phyloP scores from a whole-genome alignment of 1,140 invertebrate genomes.

The Leguminivora glycinivorella region DNA sequence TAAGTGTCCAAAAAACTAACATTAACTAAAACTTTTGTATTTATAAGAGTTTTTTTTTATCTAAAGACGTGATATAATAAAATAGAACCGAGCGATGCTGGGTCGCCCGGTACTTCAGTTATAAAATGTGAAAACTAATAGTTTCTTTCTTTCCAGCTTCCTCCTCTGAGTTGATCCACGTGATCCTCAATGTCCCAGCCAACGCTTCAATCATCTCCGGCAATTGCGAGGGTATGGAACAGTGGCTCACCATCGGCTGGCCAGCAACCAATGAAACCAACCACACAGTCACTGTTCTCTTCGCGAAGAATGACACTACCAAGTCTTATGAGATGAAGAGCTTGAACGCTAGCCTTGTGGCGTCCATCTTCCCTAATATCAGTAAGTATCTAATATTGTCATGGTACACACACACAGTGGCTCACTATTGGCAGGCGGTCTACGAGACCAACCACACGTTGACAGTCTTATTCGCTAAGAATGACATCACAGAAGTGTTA shows the following conservation, averaged over 20 bases:
- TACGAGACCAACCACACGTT: conserved; percentile 36
- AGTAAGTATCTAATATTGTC: conserved; percentile 9
- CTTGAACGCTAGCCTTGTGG: conserved; percentile 52
- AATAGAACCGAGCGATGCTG: no score
- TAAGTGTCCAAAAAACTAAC: no score
- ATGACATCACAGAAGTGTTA: conserved; percentile 45
- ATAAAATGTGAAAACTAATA: no score
- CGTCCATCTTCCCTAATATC: conserved; percentile 35
- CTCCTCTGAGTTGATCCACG: conserved; percentile 41
- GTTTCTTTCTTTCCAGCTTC: conserved; percentile 38
- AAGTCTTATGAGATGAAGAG: conserved; percentile 58
- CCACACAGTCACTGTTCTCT: conserved; percentile 62
- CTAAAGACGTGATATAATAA: no score
- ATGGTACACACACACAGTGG: conserved; percentile 34
- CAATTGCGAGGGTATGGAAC: conserved; percentile 37
- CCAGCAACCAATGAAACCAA: conserved; percentile 37
- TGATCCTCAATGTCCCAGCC: conserved; percentile 71
- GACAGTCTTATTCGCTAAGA: conserved; percentile 62
- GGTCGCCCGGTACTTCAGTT: no score
- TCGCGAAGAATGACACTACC: conserved; percentile 70
- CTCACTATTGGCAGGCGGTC: background rate
- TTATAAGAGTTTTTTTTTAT: no score
- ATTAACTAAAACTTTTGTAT: no score
- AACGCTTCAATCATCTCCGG: conserved; percentile 39
- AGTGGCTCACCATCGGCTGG: conserved; percentile 77